A percentile compares a stretch with the other conserved stretches of the same genome.
Conservation (phyloP, 2,888 invertebrate genomes). For the Mactromeris polynyma region DNA sequence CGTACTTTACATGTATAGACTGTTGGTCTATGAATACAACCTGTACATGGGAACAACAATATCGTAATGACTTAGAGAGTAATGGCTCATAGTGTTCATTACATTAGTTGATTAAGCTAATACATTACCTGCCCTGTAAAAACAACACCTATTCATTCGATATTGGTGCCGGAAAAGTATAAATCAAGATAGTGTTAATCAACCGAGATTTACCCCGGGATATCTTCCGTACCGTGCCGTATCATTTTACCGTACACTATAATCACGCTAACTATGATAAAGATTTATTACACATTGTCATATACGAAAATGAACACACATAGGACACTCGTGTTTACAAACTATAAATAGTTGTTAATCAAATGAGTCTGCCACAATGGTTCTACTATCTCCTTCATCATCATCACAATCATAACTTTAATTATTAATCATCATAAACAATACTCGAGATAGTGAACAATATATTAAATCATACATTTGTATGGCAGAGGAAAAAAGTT, state of each 20-base stretch:
- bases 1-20: not conserved
- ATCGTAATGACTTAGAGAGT: not conserved
- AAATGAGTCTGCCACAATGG: not conserved
- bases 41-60: not conserved
- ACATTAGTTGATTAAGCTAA: constrained; percentile 61
- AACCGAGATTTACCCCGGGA: not conserved
- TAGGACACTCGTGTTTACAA: no score
- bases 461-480: no score
- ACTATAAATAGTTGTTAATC: not conserved
- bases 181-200: not conserved
- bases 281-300: not conserved
- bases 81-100: constrained; percentile 37
- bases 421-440: not conserved
- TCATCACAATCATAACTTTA: not conserved
- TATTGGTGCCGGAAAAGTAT: not conserved
- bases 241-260: not conserved
- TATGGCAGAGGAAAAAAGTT: no score
- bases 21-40: not conserved
- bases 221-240: constrained; percentile 9
- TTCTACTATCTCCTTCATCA: not conserved
- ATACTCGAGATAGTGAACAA: not conserved
- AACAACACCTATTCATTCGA: constrained; percentile 3
- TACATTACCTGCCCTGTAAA: constrained; percentile 54
- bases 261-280: not conserved
- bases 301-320: not conserved